Evolutionary conservation across 2,797 vertebrate genomes (phyloP).

Genomic region (Diceros bicornis): DNA sequence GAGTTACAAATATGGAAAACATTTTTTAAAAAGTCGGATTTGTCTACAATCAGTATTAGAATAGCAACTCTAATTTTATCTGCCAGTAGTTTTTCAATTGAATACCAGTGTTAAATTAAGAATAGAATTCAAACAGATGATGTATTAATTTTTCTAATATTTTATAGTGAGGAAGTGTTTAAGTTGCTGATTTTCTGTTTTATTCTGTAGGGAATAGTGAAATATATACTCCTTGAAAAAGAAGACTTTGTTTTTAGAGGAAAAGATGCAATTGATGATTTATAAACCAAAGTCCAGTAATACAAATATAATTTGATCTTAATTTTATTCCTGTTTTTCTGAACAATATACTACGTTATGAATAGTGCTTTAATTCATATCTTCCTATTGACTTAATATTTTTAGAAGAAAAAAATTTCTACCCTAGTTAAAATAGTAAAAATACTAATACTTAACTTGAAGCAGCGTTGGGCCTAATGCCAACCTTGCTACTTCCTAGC

Average conservation of each 20-base stretch:
- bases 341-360: background rate
- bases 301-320: conserved; percentile 30
- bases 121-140: background rate
- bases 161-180: background rate
- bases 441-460: conserved; percentile 4
- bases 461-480: background rate
- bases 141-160: background rate
- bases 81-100: background rate
- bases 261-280: background rate
- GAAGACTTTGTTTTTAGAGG: conserved; percentile 9
- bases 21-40: background rate
- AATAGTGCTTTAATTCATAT: background rate
- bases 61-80: background rate
- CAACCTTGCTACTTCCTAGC: background rate
- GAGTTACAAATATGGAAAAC: background rate
- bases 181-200: background rate
- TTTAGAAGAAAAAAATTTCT: conserved; percentile 23
- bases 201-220: background rate
- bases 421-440: conserved; percentile 6
- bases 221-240: background rate
- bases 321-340: conserved; percentile 28
- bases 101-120: background rate
- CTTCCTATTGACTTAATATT: conserved; percentile 5
- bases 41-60: background rate
- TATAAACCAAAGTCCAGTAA: background rate